Conservation (phyloP, 2,888 invertebrate genomes). For the Lithophane ornitopus region DNA sequence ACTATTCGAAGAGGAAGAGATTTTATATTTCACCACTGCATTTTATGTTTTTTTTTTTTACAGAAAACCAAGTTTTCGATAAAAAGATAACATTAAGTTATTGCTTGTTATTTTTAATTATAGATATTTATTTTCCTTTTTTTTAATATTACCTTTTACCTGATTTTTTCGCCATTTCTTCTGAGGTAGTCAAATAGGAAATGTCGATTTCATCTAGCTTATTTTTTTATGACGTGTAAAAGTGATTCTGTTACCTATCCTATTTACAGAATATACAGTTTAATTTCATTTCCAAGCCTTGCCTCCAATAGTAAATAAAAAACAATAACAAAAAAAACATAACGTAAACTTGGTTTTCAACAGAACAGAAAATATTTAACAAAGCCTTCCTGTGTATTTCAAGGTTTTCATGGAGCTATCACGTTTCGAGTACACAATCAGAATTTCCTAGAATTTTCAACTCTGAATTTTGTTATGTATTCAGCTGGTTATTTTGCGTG, state of each 20-base stretch:
- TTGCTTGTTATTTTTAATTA: too few species aligned
- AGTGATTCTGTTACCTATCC: background rate
- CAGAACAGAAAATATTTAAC: background rate
- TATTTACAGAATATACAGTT: background rate
- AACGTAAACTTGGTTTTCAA: background rate
- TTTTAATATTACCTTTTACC: background rate
- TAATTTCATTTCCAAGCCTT: background rate
- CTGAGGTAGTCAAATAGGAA: background rate
- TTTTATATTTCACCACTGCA: background rate
- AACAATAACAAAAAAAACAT: background rate
- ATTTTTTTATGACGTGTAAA: background rate
- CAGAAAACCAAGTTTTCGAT: background rate
- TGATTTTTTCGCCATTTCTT: background rate
- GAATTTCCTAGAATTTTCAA: slow-evolving; percentile 9
- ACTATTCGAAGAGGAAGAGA: too few species aligned
- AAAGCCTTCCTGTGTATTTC: slow-evolving; percentile 10
- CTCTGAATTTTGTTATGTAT: slow-evolving; percentile 20
- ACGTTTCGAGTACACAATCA: slow-evolving; percentile 17
- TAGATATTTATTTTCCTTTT: background rate
- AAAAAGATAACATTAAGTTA: too few species aligned
- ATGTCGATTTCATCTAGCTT: background rate
- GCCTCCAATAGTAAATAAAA: background rate
- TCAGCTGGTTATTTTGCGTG: slow-evolving; percentile 16
- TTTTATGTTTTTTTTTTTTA: background rate
- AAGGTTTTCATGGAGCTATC: slow-evolving; percentile 32